Evolutionary conservation across 1,140 invertebrate genomes (phyloP).

Genomic region (Lepidurus couesii): DNA sequence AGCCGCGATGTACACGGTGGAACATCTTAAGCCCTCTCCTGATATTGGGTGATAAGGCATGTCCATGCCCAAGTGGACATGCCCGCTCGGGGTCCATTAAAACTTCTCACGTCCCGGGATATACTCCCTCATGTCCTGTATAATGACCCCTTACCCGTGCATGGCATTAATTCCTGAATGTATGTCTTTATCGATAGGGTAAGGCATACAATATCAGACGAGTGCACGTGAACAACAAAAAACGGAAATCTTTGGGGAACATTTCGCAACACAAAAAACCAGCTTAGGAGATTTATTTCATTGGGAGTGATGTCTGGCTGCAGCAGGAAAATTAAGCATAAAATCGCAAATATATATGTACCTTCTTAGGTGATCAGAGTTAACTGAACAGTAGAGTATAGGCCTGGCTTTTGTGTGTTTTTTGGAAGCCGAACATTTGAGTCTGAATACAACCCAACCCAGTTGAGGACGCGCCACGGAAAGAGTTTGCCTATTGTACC

Average conservation of each 20-base stretch:
- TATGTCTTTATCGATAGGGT: not conserved
- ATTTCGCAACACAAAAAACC: no score
- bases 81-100: not conserved
- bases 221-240: not conserved
- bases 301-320: no score
- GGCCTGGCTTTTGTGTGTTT: no score
- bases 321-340: no score
- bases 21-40: not conserved
- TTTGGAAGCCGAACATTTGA: no score
- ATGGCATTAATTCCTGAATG: not conserved
- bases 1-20: not conserved
- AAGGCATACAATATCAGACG: not conserved
- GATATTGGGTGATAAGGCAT: slow-evolving; percentile 15
- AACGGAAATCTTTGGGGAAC: not conserved
- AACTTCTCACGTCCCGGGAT: not conserved
- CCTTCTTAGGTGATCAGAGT: no score
- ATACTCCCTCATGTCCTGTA: not conserved
- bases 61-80: not conserved
- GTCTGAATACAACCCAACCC: no score
- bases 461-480: no score
- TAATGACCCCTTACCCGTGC: not conserved
- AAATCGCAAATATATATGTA: no score
- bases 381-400: no score
- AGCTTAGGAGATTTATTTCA: no score
- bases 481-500: no score